These are phyloP conservation scores for Leptura quadrifasciata DNA, from an alignment of 2,888 invertebrate genomes.

Conservation along the genomic window DNA sequence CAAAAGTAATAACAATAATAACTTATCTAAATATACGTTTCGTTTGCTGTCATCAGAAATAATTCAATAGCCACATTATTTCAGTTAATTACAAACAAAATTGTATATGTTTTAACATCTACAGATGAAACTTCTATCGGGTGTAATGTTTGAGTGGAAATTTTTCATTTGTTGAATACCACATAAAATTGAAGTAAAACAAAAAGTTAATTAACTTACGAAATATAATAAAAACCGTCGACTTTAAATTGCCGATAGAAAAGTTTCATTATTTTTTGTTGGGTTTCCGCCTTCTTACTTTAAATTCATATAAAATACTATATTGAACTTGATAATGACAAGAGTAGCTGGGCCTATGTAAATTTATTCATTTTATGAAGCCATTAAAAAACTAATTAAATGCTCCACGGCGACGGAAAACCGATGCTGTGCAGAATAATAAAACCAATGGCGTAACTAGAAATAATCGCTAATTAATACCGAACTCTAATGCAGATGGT, in stretches of 20 bases:
- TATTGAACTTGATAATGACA: slow-evolving; percentile 32
- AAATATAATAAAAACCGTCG: slow-evolving; percentile 2
- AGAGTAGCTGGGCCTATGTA: slow-evolving; percentile 33
- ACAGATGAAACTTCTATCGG: no score
- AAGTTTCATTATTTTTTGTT: slow-evolving; percentile 30
- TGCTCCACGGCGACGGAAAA: slow-evolving; percentile 25
- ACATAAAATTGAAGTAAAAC: not conserved
- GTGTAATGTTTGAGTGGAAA: no score
- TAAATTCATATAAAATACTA: slow-evolving; percentile 30
- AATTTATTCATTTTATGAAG: slow-evolving; percentile 38
- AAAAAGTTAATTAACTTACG: slow-evolving; percentile 6
- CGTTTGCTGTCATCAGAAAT: no score
- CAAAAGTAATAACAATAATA: no score
- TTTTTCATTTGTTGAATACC: not conserved
- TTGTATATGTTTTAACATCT: no score
- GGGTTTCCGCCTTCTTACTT: slow-evolving; percentile 21
- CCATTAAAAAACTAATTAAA: slow-evolving; percentile 40
- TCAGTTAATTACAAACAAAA: no score
- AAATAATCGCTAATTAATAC: slow-evolving; percentile 9
- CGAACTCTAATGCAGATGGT: not conserved
- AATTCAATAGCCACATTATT: no score
- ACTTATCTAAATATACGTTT: no score
- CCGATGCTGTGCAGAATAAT: slow-evolving; percentile 27
- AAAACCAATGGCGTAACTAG: slow-evolving; percentile 27
- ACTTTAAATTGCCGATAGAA: not conserved